Evolutionary conservation across 2,113 vertebrate genomes (phyloP), one percentile per base, ranked within the genome.

Genomic region (Embiotoca jacksoni): DNA sequence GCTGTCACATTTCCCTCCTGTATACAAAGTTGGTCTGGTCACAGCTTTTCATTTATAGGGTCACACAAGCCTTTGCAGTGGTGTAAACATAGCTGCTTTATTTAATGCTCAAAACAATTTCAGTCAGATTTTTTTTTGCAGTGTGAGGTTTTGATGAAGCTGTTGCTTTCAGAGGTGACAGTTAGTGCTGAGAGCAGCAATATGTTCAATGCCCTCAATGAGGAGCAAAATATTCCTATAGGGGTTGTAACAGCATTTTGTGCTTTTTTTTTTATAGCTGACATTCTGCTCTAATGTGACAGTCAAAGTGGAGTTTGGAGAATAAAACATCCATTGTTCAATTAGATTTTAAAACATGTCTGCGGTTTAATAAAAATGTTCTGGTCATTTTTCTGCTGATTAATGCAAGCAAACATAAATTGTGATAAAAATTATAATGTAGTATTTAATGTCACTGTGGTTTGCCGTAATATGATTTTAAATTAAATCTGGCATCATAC

Each of bases 201-300:
- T 6, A 35, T 9, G 56, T 72, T 32, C 55, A 59, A 6, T 37
- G 8, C n/a, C 54, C 13, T 44, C n/a, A 61, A 5, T 50, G 8
- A 41, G 32, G 47, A 35, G 35, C 50, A 44, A 39, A 47, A 36
- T 23, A 3, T 15, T 47, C n/a, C 55, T 55, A 37, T 8, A 58
- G 44, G 14, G 30, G 15, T 30, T 39, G 15, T 58, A 41, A 10
- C 36, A 49, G 61, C 11, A 60, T 35, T 67, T 44, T 14, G 7
- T 4, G 39, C 32, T 50, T 65, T n/a, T 50, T 8, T 44, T 44
- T 79, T 84, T 37, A 75, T 72, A 33, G 67, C 66, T 7, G 1
- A 9, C 39, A 52, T 4, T n/a, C 7, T 47, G 72, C 59, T 64
- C 54, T 2, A 67, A 31, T 32, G 72, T 75, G 71, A 61, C 55